Conservation (phyloP, 2,888 invertebrate species). For the Willowsia nigromaculata region DNA sequence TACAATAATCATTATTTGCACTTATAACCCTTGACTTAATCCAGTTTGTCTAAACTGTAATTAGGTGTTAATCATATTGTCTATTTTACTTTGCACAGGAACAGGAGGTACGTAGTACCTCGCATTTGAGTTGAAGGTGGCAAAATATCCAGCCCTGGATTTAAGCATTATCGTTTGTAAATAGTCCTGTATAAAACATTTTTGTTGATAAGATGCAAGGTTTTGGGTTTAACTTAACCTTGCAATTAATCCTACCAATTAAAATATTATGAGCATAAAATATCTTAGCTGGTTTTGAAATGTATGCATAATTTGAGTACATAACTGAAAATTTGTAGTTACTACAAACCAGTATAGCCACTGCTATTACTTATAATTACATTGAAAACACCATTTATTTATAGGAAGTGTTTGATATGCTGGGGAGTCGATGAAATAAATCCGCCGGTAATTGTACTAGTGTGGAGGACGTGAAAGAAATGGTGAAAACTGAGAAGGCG, state of each 20-base stretch:
- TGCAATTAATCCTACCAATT: too few species aligned
- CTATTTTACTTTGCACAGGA: not conserved
- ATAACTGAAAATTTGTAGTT: not conserved
- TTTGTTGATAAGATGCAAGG: too few species aligned
- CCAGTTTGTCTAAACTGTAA: slow-evolving; percentile 37
- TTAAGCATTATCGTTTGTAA: too few species aligned
- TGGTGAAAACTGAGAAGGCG: not conserved
- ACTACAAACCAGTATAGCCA: not conserved
- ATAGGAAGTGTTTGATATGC: not conserved
- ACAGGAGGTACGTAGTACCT: too few species aligned
- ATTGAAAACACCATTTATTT: slow-evolving; percentile 25
- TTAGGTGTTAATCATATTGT: not conserved
- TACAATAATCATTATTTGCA: not conserved
- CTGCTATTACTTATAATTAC: not conserved
- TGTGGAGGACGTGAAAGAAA: not conserved
- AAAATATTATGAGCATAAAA: too few species aligned
- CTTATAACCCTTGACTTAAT: too few species aligned
- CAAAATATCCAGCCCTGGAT: too few species aligned
- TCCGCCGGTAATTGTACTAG: not conserved
- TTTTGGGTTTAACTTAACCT: too few species aligned
- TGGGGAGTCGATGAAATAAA: not conserved
- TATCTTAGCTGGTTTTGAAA: too few species aligned
- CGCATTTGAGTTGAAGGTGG: not conserved
- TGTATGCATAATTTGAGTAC: too few species aligned
- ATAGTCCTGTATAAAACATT: too few species aligned